Conservation (phyloP, 2,888 invertebrate genomes). For the Alloscopus bannaensis region DNA sequence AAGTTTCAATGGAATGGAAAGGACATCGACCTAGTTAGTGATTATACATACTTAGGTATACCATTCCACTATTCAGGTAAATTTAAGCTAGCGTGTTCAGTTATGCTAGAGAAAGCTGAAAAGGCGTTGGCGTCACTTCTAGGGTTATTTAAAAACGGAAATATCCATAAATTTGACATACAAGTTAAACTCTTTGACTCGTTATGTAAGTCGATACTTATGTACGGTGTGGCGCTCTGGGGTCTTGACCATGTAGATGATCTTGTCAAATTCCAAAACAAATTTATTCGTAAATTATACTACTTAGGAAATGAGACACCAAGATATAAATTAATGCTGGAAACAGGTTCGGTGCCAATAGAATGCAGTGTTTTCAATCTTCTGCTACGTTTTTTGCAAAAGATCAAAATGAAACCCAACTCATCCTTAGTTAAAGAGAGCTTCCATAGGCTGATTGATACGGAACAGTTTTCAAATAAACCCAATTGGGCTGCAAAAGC, state of each 20-base stretch:
- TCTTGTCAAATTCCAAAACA: conserved; percentile 22
- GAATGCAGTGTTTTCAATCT: background rate
- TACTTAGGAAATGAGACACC: conserved; percentile 16
- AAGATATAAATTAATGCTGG: conserved; percentile 18
- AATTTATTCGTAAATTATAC: conserved; percentile 19
- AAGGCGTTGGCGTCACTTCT: background rate
- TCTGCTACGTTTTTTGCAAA: background rate
- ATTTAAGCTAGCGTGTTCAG: background rate
- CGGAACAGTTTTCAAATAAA: conserved; percentile 3
- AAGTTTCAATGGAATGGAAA: background rate
- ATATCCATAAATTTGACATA: background rate
- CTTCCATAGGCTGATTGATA: background rate
- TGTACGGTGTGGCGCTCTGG: conserved; percentile 10
- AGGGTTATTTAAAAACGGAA: background rate
- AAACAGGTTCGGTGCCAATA: conserved; percentile 13
- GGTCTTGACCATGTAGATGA: background rate
- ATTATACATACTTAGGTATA: conserved; percentile 5
- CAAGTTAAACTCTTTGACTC: background rate
- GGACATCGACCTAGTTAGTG: background rate
- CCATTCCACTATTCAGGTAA: conserved; percentile 10
- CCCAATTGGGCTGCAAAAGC: conserved; percentile 14
- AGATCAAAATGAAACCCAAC: background rate
- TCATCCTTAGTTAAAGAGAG: background rate
- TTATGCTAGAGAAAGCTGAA: background rate
- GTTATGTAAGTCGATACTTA: background rate